These are phyloP conservation scores for Myathropa florea DNA, from an alignment of 2,888 invertebrate species.

Conservation along the genomic window DNA sequence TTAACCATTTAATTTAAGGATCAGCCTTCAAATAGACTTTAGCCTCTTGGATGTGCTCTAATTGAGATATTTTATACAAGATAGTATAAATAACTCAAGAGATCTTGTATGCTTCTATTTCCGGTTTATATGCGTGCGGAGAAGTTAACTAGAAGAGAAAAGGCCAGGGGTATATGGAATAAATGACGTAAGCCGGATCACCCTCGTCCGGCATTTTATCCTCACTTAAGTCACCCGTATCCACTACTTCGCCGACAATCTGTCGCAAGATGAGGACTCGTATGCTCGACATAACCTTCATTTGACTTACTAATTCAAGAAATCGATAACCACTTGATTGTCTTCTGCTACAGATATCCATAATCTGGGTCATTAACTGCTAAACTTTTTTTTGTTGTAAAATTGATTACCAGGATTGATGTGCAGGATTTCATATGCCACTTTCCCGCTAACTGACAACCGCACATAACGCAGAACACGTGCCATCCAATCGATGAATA, in stretches of 20 bases:
- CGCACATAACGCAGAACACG: neutral
- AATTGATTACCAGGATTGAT: neutral
- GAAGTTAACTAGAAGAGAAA: neutral
- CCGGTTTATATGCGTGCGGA: too few relatives aligned
- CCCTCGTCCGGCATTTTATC: too few relatives aligned
- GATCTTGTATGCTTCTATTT: neutral
- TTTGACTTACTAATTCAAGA: too few relatives aligned
- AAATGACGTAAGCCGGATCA: too few relatives aligned
- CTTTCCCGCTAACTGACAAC: neutral
- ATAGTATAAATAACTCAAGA: neutral
- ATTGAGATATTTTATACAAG: neutral
- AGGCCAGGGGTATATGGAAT: neutral
- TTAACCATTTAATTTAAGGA: constrained; percentile 55
- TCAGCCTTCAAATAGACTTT: constrained; percentile 39
- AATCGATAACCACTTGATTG: too few relatives aligned
- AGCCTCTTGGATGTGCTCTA: neutral
- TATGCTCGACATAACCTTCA: too few relatives aligned
- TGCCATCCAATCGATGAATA: neutral
- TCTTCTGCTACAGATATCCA: too few relatives aligned
- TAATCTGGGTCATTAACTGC: too few relatives aligned
- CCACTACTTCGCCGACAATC: too few relatives aligned
- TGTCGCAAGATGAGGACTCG: too few relatives aligned
- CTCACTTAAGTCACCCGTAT: too few relatives aligned
- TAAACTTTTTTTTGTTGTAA: neutral
- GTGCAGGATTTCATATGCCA: neutral